Percentiles rank a stretch among this genome's conserved stretches.
These are phyloP conservation scores for Agapornis roseicollis DNA, from an alignment of 2,113 vertebrate species.

Conservation along the genomic window DNA sequence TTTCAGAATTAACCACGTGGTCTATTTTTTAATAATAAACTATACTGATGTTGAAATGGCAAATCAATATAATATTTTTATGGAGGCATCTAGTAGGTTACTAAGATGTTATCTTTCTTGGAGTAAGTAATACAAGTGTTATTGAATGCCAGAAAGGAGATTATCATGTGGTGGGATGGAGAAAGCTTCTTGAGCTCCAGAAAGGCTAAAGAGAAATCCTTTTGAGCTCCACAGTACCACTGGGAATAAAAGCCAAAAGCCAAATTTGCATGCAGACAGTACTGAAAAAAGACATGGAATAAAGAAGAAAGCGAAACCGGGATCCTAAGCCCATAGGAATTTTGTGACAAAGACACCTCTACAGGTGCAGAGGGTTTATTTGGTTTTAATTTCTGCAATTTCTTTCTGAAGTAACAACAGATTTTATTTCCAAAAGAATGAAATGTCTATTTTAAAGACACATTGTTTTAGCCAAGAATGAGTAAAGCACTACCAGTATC, in stretches of 20 bases:
- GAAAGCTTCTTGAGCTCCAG: background rate
- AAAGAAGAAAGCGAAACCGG: background rate
- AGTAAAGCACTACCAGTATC: background rate
- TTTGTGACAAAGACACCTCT: background rate
- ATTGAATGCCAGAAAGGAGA: background rate
- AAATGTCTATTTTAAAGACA: background rate
- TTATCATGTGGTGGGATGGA: background rate
- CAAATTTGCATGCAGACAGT: background rate
- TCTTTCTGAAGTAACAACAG: background rate
- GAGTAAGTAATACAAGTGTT: background rate
- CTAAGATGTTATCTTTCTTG: background rate
- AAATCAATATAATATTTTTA: background rate
- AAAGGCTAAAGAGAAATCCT: background rate
- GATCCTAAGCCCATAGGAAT: background rate
- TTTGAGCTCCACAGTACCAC: background rate
- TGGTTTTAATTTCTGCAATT: background rate
- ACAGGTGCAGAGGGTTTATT: background rate
- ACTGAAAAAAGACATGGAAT: background rate
- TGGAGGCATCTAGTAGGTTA: background rate
- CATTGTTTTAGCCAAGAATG: background rate
- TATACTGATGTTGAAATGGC: background rate
- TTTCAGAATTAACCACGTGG: background rate
- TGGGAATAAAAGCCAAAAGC: background rate
- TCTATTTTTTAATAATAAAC: background rate
- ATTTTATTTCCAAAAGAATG: background rate